phyloP scores from a whole-genome alignment of 1,140 invertebrate species.

The Orchesella cincta region DNA sequence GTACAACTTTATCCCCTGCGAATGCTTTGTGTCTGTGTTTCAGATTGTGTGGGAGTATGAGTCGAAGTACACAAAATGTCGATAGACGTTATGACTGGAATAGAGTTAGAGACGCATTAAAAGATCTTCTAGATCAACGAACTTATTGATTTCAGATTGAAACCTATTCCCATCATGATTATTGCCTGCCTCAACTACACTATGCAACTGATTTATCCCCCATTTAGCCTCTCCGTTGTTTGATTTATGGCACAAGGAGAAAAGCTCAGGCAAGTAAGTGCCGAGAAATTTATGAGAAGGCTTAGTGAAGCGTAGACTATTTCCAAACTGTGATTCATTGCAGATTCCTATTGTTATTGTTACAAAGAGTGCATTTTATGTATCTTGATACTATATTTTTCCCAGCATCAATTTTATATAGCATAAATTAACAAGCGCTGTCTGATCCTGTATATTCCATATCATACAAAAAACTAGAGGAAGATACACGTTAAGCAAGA shows the following conservation, averaged over 20 bases:
- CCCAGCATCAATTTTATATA: background rate
- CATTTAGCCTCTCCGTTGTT: conserved; percentile 10
- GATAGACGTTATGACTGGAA: no score
- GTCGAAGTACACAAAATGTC: no score
- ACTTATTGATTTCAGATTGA: conserved; percentile 19
- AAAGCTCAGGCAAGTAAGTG: background rate
- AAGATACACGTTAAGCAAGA: background rate
- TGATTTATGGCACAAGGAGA: background rate
- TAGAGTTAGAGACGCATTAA: no score
- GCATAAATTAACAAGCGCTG: background rate
- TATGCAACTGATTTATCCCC: background rate
- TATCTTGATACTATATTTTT: background rate
- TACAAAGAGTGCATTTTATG: background rate
- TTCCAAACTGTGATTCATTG: background rate
- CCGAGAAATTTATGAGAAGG: conserved; percentile 3
- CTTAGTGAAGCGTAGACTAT: background rate
- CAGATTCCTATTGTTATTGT: background rate
- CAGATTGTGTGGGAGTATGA: no score
- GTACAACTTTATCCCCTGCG: no score
- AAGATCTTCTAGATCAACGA: conserved; percentile 11
- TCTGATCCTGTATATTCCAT: background rate
- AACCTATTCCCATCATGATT: background rate
- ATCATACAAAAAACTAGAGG: background rate
- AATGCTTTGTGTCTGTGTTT: no score
- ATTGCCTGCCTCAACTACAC: background rate